Base-by-base conservation (phyloP, 2,888 invertebrate genomes). In the Siphlonurus alternatus region DNA sequence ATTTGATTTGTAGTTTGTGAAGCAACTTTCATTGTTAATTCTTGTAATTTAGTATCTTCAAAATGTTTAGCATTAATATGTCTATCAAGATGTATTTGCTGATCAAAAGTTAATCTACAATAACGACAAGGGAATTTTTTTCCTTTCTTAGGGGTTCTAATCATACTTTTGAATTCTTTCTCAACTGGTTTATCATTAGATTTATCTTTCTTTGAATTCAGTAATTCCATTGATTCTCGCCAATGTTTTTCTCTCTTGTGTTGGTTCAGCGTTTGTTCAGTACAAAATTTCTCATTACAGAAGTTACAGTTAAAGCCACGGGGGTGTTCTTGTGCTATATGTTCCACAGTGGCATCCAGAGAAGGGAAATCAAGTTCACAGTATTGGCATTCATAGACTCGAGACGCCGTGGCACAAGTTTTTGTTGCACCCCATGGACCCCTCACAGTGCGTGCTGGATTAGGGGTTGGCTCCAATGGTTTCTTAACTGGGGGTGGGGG, bases 201-300 rank as follows among this genome's bases (percentile, higher is more conserved):
- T 38, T 5, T 38, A 38, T 38, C 38, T 38, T 38, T 38, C 15
- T 38, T 38, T 10, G 38, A 38, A 38, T 38, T 38, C 15, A 38
- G 15, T 15, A 38, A 10, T 15, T 38, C 38, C 38, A 38, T 38
- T 10, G 38, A 56, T 22, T 56, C 56, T n/a, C 56, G 5, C 56
- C 56, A 56, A 22, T 56, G 56, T 22, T 56, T 56, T n/a, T 56
- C 56, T n/a, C 56, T n/a, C n/a, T n/a, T 56, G n/a, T 56, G 56
- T 22, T 56, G 56, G 7, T 56, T 22, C n/a, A 56, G n/a, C 7
- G 56, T 56, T 7, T n/a, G 19, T 20, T n/a, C n/a, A 5, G 19
- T 56, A 22, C 56, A 56, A n/a, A 56, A 56, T 56, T 56, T 56
- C 20, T 56, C 56, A 22, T 56, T 56, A 22, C 56, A 56, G 22